Evolutionary conservation across 2,888 invertebrate genomes (phyloP), one percentile per base, ranked within the genome.

Genomic region (Silvanus unidentatus): DNA sequence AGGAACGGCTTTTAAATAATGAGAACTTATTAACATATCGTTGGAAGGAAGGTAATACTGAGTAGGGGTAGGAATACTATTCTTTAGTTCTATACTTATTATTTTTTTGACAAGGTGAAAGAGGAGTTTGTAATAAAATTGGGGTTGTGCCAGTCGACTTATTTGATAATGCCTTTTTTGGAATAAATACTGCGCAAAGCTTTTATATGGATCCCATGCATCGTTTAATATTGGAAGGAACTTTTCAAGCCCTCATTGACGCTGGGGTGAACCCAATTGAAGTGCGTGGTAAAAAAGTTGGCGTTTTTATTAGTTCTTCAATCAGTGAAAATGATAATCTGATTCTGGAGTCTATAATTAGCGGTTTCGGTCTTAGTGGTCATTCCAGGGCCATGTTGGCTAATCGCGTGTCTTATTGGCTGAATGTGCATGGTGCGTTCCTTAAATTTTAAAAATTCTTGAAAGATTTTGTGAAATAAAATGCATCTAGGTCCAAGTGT

Each of bases 301-400:
- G 72, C 8, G 72, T 73, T 9, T 71, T 68, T 42, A 69, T 72
- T 56, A 72, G 70, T 4, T 73, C 74, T 1, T 64, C 69, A 9
- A 59, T 74, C 16, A 72, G 73, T 38, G 75, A 75, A 53, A 72
- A 73, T 38, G 75, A 75, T 50, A 70, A 69, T 49, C 53, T 70
- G 9, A 79, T 64, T 74, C 76, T 56, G 72, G 79, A 73, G 67
- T 77, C 54, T 39, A 70, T 62, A 38, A 70, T 75, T 1, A 73
- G 73, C 53, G 84, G 84, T 28, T 84, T 84, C 67, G 78, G 78
- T 40, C 75, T 85, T 60, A 80, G 81, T 42, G 85, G 84, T 1
- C 83, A 83, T 70, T 88, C 90, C 54, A 81, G 93, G 49, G 90
- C 93, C n/a, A 95, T 97, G 95, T 81, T 96, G 72, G 88, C 95